Percentiles rank a stretch among this genome's conserved stretches.
phyloP scores from a whole-genome alignment of 2,888 invertebrate genomes.

The Dyspetes luteomarginatus region DNA sequence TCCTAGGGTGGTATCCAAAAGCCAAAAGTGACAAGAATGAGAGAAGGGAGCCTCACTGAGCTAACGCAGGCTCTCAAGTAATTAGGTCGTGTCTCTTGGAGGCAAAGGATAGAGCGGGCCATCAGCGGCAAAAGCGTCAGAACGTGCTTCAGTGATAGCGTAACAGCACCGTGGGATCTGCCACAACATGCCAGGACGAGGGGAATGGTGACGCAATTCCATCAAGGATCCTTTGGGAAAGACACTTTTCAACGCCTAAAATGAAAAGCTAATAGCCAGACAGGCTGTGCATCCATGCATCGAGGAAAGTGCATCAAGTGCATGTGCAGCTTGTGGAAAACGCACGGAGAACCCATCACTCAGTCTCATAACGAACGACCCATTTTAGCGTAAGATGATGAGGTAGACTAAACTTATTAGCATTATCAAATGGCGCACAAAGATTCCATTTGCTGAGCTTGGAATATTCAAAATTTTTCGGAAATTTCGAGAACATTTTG shows the following conservation, averaged over 20 bases:
- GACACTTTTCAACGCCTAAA: slow-evolving; percentile 38
- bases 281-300: not conserved
- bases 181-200: slow-evolving; percentile 18
- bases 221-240: slow-evolving; percentile 29
- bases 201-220: not conserved
- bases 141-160: slow-evolving; percentile 20
- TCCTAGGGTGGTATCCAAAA: not conserved
- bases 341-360: slow-evolving; percentile 4
- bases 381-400: not conserved
- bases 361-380: not conserved
- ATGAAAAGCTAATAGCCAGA: slow-evolving; percentile 45
- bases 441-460: not conserved
- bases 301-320: slow-evolving; percentile 37
- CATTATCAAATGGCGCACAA: not conserved
- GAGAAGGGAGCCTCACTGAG: slow-evolving; percentile 2
- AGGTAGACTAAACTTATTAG: not conserved
- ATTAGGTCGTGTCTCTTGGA: slow-evolving; percentile 73
- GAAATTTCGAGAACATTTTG: not conserved
- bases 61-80: slow-evolving; percentile 73
- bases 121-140: not conserved
- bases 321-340: slow-evolving; percentile 28
- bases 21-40: slow-evolving; percentile 16
- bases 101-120: slow-evolving; percentile 51
- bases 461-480: not conserved
- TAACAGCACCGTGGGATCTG: slow-evolving; percentile 24